A percentile compares a stretch with the other conserved stretches of the same genome.
These are phyloP conservation scores for Centruroides sculpturatus DNA, from an alignment of 1,140 invertebrate species.

Conservation along the genomic window DNA sequence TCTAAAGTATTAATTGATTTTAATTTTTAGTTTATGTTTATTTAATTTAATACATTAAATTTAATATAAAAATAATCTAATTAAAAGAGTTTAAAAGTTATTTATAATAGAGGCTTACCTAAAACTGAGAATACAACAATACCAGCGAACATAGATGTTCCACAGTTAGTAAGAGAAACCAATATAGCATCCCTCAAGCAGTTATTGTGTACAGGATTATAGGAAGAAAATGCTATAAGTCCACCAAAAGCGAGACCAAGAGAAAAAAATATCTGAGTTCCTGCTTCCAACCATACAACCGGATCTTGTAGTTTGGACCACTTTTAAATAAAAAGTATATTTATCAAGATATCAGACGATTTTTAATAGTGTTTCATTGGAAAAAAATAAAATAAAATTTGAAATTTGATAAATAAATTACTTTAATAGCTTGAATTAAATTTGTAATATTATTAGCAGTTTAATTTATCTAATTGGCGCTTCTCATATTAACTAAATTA, in stretches of 20 bases:
- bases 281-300: conserved; percentile 90
- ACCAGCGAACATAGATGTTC: conserved; percentile 93
- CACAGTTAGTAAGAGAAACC: conserved; percentile 86
- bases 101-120: conserved; percentile 34
- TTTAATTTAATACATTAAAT: too few species aligned
- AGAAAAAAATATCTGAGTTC: conserved; percentile 95
- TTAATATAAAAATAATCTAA: too few species aligned
- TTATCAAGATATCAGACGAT: not conserved
- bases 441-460: too few species aligned
- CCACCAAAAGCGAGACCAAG: conserved; percentile 88
- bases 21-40: too few species aligned
- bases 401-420: too few species aligned
- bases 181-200: conserved; percentile 86
- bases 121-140: conserved; percentile 96
- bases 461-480: too few species aligned
- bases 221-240: conserved; percentile 85
- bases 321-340: conserved; percentile 25
- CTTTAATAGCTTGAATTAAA: too few species aligned
- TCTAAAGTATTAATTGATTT: too few species aligned
- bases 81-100: not conserved
- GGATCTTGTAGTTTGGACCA: conserved; percentile 53
- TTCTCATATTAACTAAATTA: too few species aligned
- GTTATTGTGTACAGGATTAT: conserved; percentile 92
- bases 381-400: not conserved
- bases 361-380: not conserved